Evolutionary conservation across 2,797 vertebrate species (phyloP), one percentile per base, ranked within the genome.

Genomic region (Numenius phaeopus): DNA sequence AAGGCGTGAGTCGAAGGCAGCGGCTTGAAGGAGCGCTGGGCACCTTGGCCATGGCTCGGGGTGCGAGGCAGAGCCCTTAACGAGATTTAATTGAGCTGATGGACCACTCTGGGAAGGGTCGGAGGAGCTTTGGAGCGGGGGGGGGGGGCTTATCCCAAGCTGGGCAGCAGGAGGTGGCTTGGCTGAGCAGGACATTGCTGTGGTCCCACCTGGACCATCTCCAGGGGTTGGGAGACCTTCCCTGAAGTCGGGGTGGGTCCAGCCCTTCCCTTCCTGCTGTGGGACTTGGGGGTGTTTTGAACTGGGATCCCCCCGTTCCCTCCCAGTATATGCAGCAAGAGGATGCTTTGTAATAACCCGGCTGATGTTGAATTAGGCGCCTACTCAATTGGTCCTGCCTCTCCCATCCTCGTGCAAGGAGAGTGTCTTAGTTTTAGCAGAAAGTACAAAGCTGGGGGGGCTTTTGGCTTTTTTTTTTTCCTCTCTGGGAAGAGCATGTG

Each of bases 181-280:
- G 66, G 87, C 27, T 27, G 76, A 24, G 6, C 1, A 14, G 66
- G 80, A 52, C 47, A 1, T 20, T 0, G 1, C 47, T 30, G 18
- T 5, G 91, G 13, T 49, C 70, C 66, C 66, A 47, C 54, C 66
- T 13, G 76, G 49, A 12, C 1, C 9, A 21, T 9, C 50, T 11
- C 22, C 0, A 17, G 44, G 13, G 17, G 6, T 17, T 16, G 2
- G 3, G 54, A 65, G 44, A 13, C 34, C 19, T 4, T 4, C 11
- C 34, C 5, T 10, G 54, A 10, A 1, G 7, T 0, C 2, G 0
- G 26, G 14, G 14, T 2, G 7, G 9, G 19, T 7, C 58, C 1
- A 5, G 21, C 5, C 14, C 10, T 49, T 30, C 27, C 57, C 40
- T 29, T 15, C 46, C 44, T 15, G 26, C 42, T 19, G n/a, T 22